Percentiles rank a stretch among this genome's conserved stretches.
phyloP scores from a whole-genome alignment of 1,140 invertebrate species.

The Philotrypesis tridentata region DNA sequence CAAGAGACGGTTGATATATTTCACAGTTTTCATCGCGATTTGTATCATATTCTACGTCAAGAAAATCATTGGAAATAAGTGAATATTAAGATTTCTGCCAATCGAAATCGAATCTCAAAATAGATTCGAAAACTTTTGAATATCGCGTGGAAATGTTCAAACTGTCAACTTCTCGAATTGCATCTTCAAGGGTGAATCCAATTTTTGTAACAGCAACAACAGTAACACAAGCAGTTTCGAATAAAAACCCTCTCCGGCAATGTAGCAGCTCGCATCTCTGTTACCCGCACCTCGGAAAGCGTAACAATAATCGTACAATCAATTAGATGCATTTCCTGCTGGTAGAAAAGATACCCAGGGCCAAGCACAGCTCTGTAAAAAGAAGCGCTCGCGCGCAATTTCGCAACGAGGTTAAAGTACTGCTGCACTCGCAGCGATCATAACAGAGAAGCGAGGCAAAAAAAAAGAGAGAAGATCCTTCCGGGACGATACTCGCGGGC shows the following conservation, averaged over 20 bases:
- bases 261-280: not conserved
- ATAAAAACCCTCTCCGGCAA: not conserved
- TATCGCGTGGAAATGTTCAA: no score
- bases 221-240: no score
- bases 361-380: not conserved
- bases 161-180: no score
- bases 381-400: not conserved
- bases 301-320: slow-evolving; percentile 27
- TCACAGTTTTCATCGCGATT: no score
- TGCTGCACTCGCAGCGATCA: not conserved
- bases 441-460: not conserved
- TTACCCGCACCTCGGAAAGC: not conserved
- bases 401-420: not conserved
- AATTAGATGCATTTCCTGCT: slow-evolving; percentile 2
- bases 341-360: not conserved
- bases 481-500: slow-evolving; percentile 1
- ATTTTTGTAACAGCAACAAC: not conserved
- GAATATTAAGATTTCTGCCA: no score
- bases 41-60: no score
- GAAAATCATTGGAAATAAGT: no score
- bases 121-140: no score
- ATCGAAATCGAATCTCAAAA: no score
- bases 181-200: not conserved
- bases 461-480: not conserved
- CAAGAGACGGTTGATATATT: not conserved